Conservation (phyloP, 2,888 invertebrate genomes). For the Rhodophaea formosa region DNA sequence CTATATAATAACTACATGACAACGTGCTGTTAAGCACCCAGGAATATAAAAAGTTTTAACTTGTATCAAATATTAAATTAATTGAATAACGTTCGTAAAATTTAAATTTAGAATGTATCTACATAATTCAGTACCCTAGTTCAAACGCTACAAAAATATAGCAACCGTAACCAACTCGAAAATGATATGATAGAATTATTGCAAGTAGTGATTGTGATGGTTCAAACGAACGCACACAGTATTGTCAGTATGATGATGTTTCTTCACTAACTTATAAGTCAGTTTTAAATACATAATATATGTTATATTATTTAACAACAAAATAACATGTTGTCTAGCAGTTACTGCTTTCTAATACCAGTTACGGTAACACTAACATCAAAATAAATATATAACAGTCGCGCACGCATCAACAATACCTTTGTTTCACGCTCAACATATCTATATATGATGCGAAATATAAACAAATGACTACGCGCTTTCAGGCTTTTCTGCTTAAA, state of each 20-base stretch:
- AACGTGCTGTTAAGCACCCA: background rate
- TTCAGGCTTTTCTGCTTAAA: too few relatives aligned
- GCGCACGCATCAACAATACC: too few relatives aligned
- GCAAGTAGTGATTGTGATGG: constrained; percentile 34
- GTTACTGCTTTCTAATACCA: too few relatives aligned
- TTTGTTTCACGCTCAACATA: too few relatives aligned
- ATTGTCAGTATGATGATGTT: constrained; percentile 36
- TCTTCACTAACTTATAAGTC: background rate
- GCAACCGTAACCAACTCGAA: constrained; percentile 21
- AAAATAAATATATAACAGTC: too few relatives aligned
- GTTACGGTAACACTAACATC: too few relatives aligned
- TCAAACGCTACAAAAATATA: background rate
- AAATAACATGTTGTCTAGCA: background rate
- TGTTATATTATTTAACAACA: background rate
- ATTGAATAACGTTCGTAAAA: background rate
- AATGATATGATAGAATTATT: constrained; percentile 46
- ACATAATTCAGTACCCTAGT: background rate
- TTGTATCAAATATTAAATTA: background rate
- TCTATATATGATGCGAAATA: too few relatives aligned
- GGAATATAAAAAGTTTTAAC: background rate
- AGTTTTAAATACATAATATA: background rate
- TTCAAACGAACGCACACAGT: constrained; percentile 33
- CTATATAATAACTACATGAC: too few relatives aligned
- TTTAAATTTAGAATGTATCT: background rate
- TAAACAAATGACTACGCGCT: too few relatives aligned